Base-by-base conservation (phyloP, 2,888 invertebrate genomes). In the Hemithea aestivaria region DNA sequence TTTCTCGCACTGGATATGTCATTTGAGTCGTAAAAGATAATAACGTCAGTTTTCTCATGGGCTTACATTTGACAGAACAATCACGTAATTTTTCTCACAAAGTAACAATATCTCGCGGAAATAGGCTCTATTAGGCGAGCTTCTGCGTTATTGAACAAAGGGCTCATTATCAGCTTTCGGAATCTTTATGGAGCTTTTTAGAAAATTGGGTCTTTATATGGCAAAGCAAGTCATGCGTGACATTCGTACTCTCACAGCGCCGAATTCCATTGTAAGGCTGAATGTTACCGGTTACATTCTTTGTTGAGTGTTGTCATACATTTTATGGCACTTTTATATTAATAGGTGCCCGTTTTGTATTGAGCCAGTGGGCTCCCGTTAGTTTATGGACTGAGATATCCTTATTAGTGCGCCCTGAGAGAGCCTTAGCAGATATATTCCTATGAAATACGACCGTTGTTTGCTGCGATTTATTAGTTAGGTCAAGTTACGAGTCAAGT, bases 61-160 rank as follows among this genome's bases (percentile, higher is more conserved):
- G 56, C 45, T 50, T 56, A 59, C 53, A 59, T 71, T 74, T 70
- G 71, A 71, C 62, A 62, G 68, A 76, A 77, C 78, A 79, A 81
- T 81, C 67, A 72, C 64, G 54, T 59, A 49, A 59, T 66, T 73
- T 68, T 80, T 82, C 78, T 69, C 77, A 75, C 63, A 68, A 55
- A 57, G 56, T 66, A 51, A 57, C 54, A 58, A 70, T 68, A 61
- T 63, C 63, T 65, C 61, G 62, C 62, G 68, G 70, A 73, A 75
- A 71, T 69, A 64, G 53, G 58, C 56, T 51, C 53, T 59, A 66
- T 61, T 62, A 69, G 53, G 53, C 52, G 48, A 49, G 47, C 51
- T 53, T 54, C 54, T 56, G 56, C 52, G 41, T 38, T 56, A 62
- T 58, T 53, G 40, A 50, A 54, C 46, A 49, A 51, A 54, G 40